Base-by-base conservation (phyloP, 2,113 vertebrate genomes). In the Tachysurus fulvidraco region DNA sequence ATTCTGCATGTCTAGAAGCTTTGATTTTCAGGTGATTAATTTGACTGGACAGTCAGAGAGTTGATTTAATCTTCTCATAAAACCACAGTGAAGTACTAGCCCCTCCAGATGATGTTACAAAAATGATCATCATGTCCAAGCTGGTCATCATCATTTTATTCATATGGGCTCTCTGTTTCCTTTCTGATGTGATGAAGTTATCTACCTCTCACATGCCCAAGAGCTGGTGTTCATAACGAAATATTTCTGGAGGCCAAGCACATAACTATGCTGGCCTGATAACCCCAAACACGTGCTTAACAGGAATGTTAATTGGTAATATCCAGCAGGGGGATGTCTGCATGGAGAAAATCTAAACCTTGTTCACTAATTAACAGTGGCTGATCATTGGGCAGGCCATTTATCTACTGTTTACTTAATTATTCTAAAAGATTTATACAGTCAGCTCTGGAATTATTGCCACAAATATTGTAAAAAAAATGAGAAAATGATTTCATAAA, bases 231-330 rank as follows among this genome's bases (percentile, higher is more conserved):
- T 62, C 74, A 54, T 50, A 71, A 90, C 90, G 65, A 87, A 81
- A 91, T 89, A 93, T 88, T 88, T 88, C 85, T 87, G 80, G 88
- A 85, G 90, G 88, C 80, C 88, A 89, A 91, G 87, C 90, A 62
- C 87, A 88, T 89, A 55, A 91, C 89, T 89, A 88, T 83, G 85
- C 79, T 83, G 85, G 80, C 67, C 76, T 87, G 81, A 76, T 81
- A 87, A 79, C 89, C 79, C 62, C 44, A 74, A 83, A 83, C 59
- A 86, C 91, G 90, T 91, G 91, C 89, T 87, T 60, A 90, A 82
- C 87, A 90, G 92, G 93, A 93, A 94, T 95, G 93, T 93, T 94
- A 94, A 94, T 93, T 91, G 93, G 93, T 90, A 89, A 91, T 92
- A 89, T 86, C 71, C 88, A 89, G 91, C 86, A 87, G 89, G 91